Conservation (phyloP, 2,888 invertebrate genomes). For the Platerodrilus igneus region DNA sequence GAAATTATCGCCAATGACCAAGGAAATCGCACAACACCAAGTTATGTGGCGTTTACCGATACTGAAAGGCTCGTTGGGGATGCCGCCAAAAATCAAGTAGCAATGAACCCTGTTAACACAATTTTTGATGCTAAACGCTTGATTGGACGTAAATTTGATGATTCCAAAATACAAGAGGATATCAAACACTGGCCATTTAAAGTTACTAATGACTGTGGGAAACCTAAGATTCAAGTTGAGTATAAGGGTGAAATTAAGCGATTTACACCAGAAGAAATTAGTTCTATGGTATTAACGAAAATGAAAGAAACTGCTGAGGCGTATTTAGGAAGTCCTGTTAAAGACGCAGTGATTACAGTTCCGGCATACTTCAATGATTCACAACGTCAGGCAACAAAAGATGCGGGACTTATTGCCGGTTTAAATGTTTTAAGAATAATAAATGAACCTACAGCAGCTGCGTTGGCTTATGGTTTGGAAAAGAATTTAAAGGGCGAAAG, state of each 20-base stretch:
- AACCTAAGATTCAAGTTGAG: constrained; percentile 64
- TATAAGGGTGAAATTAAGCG: constrained; percentile 60
- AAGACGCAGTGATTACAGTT: constrained; percentile 73
- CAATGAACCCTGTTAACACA: constrained; percentile 69
- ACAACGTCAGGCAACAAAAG: constrained; percentile 73
- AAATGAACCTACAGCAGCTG: constrained; percentile 76
- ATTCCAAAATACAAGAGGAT: constrained; percentile 70
- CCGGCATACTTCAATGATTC: constrained; percentile 70
- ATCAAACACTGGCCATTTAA: constrained; percentile 83
- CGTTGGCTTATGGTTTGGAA: constrained; percentile 66
- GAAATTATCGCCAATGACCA: constrained; percentile 87
- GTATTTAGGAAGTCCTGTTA: constrained; percentile 61
- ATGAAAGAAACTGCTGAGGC: constrained; percentile 71
- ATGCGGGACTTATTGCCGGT: constrained; percentile 69
- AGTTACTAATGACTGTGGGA: constrained; percentile 60
- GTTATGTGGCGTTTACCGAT: constrained; percentile 73
- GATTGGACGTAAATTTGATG: constrained; percentile 74
- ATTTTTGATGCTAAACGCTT: constrained; percentile 70
- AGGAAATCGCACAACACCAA: constrained; percentile 82
- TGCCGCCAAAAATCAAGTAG: constrained; percentile 67
- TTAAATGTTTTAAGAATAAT: constrained; percentile 78
- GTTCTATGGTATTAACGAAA: constrained; percentile 61
- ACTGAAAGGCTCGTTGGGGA: constrained; percentile 65
- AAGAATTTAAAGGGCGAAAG: constrained; percentile 62
- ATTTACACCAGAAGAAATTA: constrained; percentile 66